A percentile compares a stretch with the other conserved stretches of the same genome.
These are phyloP conservation scores for Branchinecta lindahli DNA, from an alignment of 1,140 invertebrate species.

Conservation along the genomic window DNA sequence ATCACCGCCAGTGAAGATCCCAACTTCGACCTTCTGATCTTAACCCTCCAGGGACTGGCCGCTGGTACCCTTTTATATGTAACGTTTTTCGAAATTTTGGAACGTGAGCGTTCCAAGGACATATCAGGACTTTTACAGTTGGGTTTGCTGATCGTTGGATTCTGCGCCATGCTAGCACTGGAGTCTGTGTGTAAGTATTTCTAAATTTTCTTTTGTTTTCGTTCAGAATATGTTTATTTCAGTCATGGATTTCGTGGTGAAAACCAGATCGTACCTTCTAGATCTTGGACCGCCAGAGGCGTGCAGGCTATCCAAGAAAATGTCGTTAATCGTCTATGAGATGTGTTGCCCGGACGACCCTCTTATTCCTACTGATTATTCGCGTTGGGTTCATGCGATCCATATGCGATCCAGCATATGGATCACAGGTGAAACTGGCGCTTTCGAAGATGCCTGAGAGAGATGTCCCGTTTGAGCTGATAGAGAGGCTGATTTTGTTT, in stretches of 20 bases:
- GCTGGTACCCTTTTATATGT: conserved; percentile 47
- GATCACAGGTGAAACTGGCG: conserved; percentile 43
- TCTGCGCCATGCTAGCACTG: conserved; percentile 56
- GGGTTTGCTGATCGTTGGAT: conserved; percentile 51
- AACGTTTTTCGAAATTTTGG: conserved; percentile 44
- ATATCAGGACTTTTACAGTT: conserved; percentile 51
- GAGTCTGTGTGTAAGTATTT: conserved; percentile 47
- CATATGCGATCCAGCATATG: conserved; percentile 32
- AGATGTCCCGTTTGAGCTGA: conserved; percentile 78
- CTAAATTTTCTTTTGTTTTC: background rate
- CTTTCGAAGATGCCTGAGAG: conserved; percentile 68
- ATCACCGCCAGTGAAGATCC: conserved; percentile 26
- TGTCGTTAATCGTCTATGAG: too few species aligned
- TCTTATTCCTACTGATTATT: too few species aligned
- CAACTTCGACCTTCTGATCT: conserved; percentile 19
- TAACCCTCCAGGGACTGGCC: conserved; percentile 37
- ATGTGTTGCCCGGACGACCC: too few species aligned
- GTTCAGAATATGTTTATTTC: too few species aligned
- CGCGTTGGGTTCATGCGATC: too few species aligned
- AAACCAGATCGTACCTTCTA: too few species aligned
- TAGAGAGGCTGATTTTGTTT: conserved; percentile 48
- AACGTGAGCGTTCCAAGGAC: conserved; percentile 43
- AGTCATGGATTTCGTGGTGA: too few species aligned
- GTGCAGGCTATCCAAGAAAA: too few species aligned
- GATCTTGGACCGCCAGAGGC: too few species aligned